Evolutionary conservation across 2,888 invertebrate genomes (phyloP), one percentile per base, ranked within the genome.

Genomic region (Patella caerulea): DNA sequence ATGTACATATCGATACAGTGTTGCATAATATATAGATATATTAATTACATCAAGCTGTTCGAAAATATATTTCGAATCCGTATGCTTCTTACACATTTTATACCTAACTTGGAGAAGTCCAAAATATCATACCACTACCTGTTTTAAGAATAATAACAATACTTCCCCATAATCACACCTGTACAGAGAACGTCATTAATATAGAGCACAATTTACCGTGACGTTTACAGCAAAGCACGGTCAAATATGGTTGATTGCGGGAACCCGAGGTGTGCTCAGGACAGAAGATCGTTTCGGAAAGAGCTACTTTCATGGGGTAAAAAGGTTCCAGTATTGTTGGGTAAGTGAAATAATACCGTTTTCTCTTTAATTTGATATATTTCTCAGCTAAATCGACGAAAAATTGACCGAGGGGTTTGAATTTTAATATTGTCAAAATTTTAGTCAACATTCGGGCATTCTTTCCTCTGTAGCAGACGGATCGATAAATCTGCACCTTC

Each of bases 261-360:
- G 79, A 89, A 87, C 84, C 82, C 87, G 81, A 86, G 90, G 80
- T 91, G 91, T 83, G 87, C 86, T 77, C 89, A 90, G 85, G 90
- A 90, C 85, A 87, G 90, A 83, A 86, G 89, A 77, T 86, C 86
- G 83, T 88, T 91, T 85, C 88, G 87, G 86, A 89, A 90, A 85
- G 92, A 92, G 84, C 88, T 92, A 78, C 85, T 91, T 77, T 89
- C 90, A 83, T 92, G 91, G 92, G 88, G 90, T 84, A 91, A 91
- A 82, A 92, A 91, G 86, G 85, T 92, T 71, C 91, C 90, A 78
- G 83, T 90, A 65, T 81, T 88, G 56, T 84, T 90, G 55, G 91
- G 91, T 91, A 85, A 85, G 90, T 89, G 78, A 45, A 70, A 73
- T 76, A 59, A 19, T 29, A 19, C 69, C 59, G 72, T 73, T 73